Evolutionary conservation across 2,888 invertebrate genomes (phyloP).

Genomic region (Tiliacea aurago): DNA sequence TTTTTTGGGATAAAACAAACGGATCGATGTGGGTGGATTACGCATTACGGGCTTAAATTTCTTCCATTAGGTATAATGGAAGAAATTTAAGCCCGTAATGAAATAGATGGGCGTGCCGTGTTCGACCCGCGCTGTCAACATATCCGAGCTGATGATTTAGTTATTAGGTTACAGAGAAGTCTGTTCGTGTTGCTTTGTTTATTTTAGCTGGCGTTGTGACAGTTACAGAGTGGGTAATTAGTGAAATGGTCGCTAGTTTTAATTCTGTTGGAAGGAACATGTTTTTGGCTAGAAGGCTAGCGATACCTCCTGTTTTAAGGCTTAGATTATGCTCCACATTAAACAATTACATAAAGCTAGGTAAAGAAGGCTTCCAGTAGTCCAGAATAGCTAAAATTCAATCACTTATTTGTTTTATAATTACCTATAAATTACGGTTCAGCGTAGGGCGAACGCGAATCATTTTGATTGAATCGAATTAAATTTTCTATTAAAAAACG

Average conservation of each 20-base stretch:
- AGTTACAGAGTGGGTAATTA: conserved; percentile 18
- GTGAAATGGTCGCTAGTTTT: neutral
- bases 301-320: neutral
- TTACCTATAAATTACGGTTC: neutral
- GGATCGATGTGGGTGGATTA: conserved; percentile 44
- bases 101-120: conserved; percentile 66
- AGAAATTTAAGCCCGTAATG: conserved; percentile 72
- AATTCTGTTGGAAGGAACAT: neutral
- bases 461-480: too few species aligned
- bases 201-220: conserved; percentile 2
- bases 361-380: neutral
- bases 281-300: neutral
- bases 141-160: conserved; percentile 25
- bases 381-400: neutral
- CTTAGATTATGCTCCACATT: neutral
- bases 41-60: too few species aligned
- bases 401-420: neutral
- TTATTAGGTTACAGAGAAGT: conserved; percentile 10
- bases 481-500: neutral
- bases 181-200: conserved; percentile 11
- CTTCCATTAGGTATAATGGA: too few species aligned
- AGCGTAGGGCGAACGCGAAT: neutral
- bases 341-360: neutral
- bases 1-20: conserved; percentile 42
- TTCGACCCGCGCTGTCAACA: conserved; percentile 19